Base-by-base conservation (phyloP, 2,113 vertebrate species). In the Cichladusa arquata region DNA sequence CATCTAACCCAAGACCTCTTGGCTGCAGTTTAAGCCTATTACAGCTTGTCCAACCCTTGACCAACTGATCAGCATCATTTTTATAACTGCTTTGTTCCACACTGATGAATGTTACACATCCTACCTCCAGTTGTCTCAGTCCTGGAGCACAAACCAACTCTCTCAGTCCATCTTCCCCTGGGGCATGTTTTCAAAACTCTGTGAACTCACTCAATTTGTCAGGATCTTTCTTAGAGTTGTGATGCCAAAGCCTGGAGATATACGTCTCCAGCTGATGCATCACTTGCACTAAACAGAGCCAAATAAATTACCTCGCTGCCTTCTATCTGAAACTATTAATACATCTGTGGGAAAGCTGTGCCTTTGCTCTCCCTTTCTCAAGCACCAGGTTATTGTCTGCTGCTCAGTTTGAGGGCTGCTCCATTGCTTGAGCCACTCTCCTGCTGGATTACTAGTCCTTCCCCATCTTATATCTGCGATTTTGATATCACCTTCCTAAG, bases 171-270 rank as follows among this genome's bases (percentile, higher is more conserved):
- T 95, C 86, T 96, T 96, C 65, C 70, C 65, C 61, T 5, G 2
- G 57, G 58, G 48, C 93, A 87, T 72, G 48, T 87, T 95, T 93
- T 96, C 89, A 90, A 95, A 93, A 91, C 53, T 91, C 67, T 81
- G 73, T 31, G 65, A 94, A 87, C 65, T 87, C 81, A 26, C 44
- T 89, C 86, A 40, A 91, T 95, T 95, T 92, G 81, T 95, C 93
- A 84, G 81, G 91, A 48, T 87, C 82, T 38, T 76, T 87, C 77
- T 64, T 19, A 9, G 78, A 89, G 48, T 24, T 69, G 53, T 69
- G 93, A 61, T 95, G 93, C 36, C 73, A 83, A 92, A 36, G 82
- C 60, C 86, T 79, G 57, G 53, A 92, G 86, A 87, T 81, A 34
- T 53, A 88, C 47, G 28, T 89, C 73, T 91, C 81, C 77, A 74